phyloP scores from a whole-genome alignment of 2,113 vertebrate genomes.

The Pipra filicauda region DNA sequence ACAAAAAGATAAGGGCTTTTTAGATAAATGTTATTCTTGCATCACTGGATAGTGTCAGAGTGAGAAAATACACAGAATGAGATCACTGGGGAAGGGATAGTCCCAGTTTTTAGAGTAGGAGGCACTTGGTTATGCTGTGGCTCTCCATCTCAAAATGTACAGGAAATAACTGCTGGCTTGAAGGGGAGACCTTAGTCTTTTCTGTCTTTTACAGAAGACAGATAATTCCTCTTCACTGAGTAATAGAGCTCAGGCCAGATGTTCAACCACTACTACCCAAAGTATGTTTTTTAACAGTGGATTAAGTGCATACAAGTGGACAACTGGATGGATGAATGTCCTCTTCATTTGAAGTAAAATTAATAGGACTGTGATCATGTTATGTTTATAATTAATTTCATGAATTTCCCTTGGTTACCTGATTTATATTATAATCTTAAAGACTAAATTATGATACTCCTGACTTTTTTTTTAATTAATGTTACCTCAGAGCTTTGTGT shows the following conservation, averaged over 20 bases:
- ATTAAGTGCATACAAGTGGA: neutral
- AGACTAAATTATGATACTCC: neutral
- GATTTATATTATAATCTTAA: neutral
- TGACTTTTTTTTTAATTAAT: neutral
- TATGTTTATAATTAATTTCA: neutral
- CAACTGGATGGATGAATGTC: neutral
- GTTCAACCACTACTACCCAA: neutral
- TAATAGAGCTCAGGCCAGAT: neutral
- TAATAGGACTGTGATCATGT: neutral
- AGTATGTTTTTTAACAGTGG: neutral
- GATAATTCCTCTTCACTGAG: neutral
- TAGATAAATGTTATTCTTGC: neutral
- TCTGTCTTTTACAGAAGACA: fast-evolving
- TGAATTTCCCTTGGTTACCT: neutral
- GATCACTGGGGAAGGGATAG: neutral
- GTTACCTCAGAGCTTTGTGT: neutral
- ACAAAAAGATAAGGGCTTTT: neutral
- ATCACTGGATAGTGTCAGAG: neutral
- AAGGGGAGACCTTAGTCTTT: neutral
- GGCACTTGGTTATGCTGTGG: neutral
- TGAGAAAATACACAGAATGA: neutral
- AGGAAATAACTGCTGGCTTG: neutral
- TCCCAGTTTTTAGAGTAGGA: neutral
- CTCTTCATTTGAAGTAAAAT: neutral
- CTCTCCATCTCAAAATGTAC: neutral